Percentiles rank a stretch among this genome's conserved stretches.
Evolutionary conservation across 2,797 vertebrate genomes (phyloP).

Genomic region (Arremon brunneinucha): DNA sequence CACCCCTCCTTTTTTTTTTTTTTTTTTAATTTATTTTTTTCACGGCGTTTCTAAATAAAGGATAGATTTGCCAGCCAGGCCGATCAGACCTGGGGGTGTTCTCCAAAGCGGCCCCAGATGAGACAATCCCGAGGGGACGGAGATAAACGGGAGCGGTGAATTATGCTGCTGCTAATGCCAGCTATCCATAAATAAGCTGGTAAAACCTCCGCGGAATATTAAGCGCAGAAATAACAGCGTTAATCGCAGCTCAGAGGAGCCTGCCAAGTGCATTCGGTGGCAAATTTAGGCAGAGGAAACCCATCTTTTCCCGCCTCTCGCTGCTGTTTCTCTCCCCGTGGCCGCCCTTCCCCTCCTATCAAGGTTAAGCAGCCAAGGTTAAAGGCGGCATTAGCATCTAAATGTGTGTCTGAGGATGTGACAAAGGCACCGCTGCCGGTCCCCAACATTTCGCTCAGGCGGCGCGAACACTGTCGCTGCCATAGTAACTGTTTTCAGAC

Average conservation of each 20-base stretch:
- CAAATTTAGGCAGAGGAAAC: constrained; percentile 5
- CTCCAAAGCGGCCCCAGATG: not conserved
- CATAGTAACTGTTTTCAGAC: constrained; percentile 70
- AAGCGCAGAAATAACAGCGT: not conserved
- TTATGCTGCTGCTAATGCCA: constrained; percentile 25
- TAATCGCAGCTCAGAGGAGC: not conserved
- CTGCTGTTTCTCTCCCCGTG: not conserved
- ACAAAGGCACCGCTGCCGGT: constrained; percentile 5
- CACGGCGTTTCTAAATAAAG: not conserved
- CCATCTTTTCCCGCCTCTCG: not conserved
- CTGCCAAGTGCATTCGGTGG: not conserved
- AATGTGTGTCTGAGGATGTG: constrained; percentile 32
- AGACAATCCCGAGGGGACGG: not conserved
- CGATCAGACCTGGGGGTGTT: not conserved
- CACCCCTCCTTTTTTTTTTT: not conserved
- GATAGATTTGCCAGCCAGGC: not conserved
- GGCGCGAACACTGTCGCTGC: constrained; percentile 40
- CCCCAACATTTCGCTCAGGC: constrained; percentile 36
- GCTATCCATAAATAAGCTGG: constrained; percentile 36
- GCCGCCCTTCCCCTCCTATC: not conserved
- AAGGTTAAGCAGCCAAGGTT: constrained; percentile 59
- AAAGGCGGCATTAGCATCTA: constrained; percentile 14
- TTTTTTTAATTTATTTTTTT: not conserved
- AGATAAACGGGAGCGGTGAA: not conserved
- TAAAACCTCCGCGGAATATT: constrained; percentile 25